These are phyloP conservation scores for Arremon aurantiirostris DNA, from an alignment of 2,797 vertebrate species.

Conservation along the genomic window DNA sequence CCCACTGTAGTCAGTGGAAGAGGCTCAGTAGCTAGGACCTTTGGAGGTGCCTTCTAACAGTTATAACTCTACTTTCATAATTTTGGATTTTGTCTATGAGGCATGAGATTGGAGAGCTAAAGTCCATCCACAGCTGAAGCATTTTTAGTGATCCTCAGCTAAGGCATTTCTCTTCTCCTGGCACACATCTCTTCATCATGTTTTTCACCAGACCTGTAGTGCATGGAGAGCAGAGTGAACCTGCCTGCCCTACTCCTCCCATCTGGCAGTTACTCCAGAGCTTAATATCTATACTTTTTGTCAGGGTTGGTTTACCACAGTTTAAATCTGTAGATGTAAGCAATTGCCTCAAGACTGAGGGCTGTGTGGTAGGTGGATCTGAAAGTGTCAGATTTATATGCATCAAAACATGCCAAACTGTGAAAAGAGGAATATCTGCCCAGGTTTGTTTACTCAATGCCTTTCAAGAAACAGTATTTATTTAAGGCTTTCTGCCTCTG, in stretches of 20 bases:
- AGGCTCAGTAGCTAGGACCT: background rate
- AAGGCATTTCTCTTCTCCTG: background rate
- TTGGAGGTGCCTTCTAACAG: background rate
- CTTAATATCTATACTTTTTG: background rate
- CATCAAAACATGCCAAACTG: background rate
- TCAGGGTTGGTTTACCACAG: background rate
- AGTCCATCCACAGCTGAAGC: background rate
- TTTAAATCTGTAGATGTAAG: background rate
- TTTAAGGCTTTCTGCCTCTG: background rate
- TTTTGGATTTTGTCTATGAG: background rate
- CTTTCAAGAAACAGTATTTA: background rate
- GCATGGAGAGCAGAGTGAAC: too few relatives aligned
- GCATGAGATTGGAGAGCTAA: background rate
- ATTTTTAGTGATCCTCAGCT: background rate
- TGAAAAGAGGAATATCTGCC: background rate
- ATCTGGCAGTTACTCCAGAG: background rate
- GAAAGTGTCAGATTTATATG: background rate
- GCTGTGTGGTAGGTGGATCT: background rate
- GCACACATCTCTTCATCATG: background rate
- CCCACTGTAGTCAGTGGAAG: background rate
- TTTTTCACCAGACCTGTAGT: background rate
- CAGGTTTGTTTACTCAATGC: background rate
- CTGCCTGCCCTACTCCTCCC: background rate
- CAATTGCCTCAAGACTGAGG: background rate
- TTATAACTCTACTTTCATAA: rapidly evolving